Base-by-base conservation (phyloP, 1,140 invertebrate species). In the Drosophila ficusphila region DNA sequence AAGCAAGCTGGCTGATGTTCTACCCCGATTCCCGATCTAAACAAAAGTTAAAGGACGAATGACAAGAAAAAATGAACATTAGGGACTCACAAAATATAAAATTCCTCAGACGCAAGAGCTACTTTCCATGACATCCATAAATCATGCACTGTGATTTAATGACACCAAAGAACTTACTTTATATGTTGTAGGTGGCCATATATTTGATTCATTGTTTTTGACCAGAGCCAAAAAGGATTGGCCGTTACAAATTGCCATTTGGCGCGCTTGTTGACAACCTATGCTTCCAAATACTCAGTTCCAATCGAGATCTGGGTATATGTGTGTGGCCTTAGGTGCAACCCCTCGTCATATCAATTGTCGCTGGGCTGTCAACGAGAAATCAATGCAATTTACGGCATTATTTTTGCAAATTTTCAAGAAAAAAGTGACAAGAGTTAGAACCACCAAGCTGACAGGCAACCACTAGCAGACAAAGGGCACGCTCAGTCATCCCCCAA, bases 341-440 rank as follows among this genome's bases (percentile, higher is more conserved):
- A 53, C 61, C 52, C 75, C 49, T 53, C 34, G 27, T 83, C 42
- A 77, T 88, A 76, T 78, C 82, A 81, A 78, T 81, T 75, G 74
- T 75, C 67, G 61, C 23, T 46, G 58, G 70, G 78, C 83, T 88
- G 82, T 89, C 82, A 88, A 72, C 82, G 70, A 18, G 27, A 72
- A 62, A 88, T 88, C 82, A 88, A 76, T 88, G 82, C 82, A 89
- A 88, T 89, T 86, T 86, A 82, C 77, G 78, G 60, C 83, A 88
- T 75, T 60, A 88, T 88, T 82, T 86, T 88, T 88, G 82, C 82
- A 86, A 86, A 86, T 82, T 82, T 88, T 18, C 34, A 53, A 39
- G 8, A 52, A 33, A 65, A 74, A 77, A 65, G 38, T 74, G 70
- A 76, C 78, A 64, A 39, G 42, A 53, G 29, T 38, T 46, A 47